Evolutionary conservation across 2,888 invertebrate species (phyloP).

Genomic region (Drosophila kuntzei): DNA sequence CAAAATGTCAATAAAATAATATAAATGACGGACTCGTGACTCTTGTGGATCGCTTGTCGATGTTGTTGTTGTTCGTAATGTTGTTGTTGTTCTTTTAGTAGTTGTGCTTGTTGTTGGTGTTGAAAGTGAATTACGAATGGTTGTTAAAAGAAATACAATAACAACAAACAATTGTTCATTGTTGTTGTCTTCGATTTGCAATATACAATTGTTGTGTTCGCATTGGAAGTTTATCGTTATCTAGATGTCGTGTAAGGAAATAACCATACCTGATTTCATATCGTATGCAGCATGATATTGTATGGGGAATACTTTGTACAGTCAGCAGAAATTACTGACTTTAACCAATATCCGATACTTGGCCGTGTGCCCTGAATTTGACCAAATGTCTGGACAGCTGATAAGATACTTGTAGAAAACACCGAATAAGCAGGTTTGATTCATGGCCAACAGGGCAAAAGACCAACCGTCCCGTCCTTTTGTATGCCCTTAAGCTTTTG

Average conservation of each 20-base stretch:
- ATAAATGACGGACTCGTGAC: constrained; percentile 80
- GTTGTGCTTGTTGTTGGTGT: constrained; percentile 26
- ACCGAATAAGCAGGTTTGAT: constrained; percentile 25
- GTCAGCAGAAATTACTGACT: constrained; percentile 13
- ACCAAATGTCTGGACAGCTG: constrained; percentile 25
- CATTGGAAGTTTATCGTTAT: constrained; percentile 36
- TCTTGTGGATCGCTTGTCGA: constrained; percentile 38
- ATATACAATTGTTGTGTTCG: constrained; percentile 52
- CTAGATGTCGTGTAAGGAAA: constrained; percentile 49
- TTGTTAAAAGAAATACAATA: constrained; percentile 24
- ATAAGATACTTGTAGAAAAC: constrained; percentile 34
- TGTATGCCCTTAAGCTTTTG: constrained; percentile 57
- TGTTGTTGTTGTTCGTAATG: constrained; percentile 13
- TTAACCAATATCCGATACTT: constrained; percentile 14
- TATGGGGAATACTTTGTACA: constrained; percentile 6
- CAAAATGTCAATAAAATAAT: constrained; percentile 76
- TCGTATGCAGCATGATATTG: constrained; percentile 20
- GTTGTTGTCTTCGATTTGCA: constrained; percentile 43
- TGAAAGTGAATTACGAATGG: constrained; percentile 46
- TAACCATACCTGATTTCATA: constrained; percentile 34
- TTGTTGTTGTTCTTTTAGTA: constrained; percentile 14
- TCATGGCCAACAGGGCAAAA: constrained; percentile 30
- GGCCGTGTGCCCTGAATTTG: constrained; percentile 17
- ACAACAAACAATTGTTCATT: constrained; percentile 19
- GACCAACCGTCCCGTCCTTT: constrained; percentile 7